phyloP scores from a whole-genome alignment of 1,140 invertebrate genomes.

The Hycleus cichorii region DNA sequence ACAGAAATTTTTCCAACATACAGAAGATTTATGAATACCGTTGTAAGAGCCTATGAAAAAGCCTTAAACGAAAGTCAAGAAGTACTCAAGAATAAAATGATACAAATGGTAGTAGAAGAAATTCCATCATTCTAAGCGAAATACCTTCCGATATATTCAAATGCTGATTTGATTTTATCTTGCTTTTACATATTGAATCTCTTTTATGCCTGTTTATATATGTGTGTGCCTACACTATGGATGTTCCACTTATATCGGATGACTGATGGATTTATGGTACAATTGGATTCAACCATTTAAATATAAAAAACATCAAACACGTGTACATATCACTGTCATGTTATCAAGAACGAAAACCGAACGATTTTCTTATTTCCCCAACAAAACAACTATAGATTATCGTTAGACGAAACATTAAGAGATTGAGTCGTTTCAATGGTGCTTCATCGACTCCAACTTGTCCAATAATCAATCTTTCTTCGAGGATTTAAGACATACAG shows the following conservation, averaged over 20 bases:
- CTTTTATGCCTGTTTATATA: neutral
- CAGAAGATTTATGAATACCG: slow-evolving; percentile 11
- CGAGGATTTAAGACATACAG: neutral
- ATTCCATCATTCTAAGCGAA: slow-evolving; percentile 2
- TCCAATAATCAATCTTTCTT: slow-evolving; percentile 13
- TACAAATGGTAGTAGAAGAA: slow-evolving; percentile 13
- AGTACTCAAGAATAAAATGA: slow-evolving; percentile 13
- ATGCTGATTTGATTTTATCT: slow-evolving; percentile 17
- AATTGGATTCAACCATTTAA: too few relatives aligned
- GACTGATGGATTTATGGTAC: slow-evolving; percentile 10
- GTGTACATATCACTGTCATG: too few relatives aligned
- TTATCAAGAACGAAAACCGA: too few relatives aligned
- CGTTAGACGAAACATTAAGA: slow-evolving; percentile 5
- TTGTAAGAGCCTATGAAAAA: slow-evolving; percentile 8
- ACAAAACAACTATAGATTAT: neutral
- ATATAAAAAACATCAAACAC: too few relatives aligned
- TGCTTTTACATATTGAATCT: slow-evolving; percentile 13
- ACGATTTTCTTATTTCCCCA: too few relatives aligned
- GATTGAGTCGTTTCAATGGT: neutral
- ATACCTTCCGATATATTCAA: slow-evolving; percentile 13
- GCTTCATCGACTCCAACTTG: slow-evolving; percentile 10
- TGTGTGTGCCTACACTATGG: neutral
- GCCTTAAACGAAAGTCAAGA: slow-evolving; percentile 16
- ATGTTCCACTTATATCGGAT: slow-evolving; percentile 9
- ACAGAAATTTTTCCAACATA: slow-evolving; percentile 7